Evolutionary conservation across 2,888 invertebrate genomes (phyloP), one percentile per base, ranked within the genome.

Genomic region (Rosalia funebris): DNA sequence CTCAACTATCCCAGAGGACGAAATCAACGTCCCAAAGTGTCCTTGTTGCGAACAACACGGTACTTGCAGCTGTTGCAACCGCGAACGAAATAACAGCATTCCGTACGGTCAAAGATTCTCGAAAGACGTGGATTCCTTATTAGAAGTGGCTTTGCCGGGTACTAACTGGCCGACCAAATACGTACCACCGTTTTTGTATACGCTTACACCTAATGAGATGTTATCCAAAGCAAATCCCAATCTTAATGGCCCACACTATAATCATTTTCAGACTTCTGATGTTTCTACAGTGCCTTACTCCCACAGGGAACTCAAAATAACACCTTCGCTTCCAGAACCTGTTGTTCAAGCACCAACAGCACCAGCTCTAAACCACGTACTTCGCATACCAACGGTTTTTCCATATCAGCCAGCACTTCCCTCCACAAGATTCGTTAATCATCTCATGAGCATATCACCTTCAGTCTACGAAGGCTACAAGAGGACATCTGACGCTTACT

Each of bases 21-120:
- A 45, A n/a, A 19, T 53, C 1, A 16, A 20, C 1, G 20, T 31
- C 7, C 11, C 9, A 10, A 19, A 44, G 11, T 63, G 62, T 20
- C 45, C 54, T 20, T 60, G 57, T 10, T 58, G 46, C 42, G 19
- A 55, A 7, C 14, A 50, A 1, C 45, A 60, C 31, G 62, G 55
- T 7, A 42, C 34, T 10, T 60, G 59, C 25, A 42, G 42, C 14
- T 57, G 59, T 12, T 48, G 57, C 7, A 36, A 60, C 10, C 39
- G 44, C n/a, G 36, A 39, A 2, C 57, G 65, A 32, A 31, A 68
- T 14, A 54, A 57, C 0, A 53, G 2, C 12, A 50, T 64, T 9
- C 65, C 68, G 12, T 64, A 55, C 17, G 66, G 68, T 5, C 42
- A 61, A 16, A 63, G 69, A 47, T 69, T 69, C 19, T 25, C 42